Percentiles rank a stretch among this genome's conserved stretches.
phyloP scores from a whole-genome alignment of 92 coral and sea anemone genomes.

The Porites cylindrica region DNA sequence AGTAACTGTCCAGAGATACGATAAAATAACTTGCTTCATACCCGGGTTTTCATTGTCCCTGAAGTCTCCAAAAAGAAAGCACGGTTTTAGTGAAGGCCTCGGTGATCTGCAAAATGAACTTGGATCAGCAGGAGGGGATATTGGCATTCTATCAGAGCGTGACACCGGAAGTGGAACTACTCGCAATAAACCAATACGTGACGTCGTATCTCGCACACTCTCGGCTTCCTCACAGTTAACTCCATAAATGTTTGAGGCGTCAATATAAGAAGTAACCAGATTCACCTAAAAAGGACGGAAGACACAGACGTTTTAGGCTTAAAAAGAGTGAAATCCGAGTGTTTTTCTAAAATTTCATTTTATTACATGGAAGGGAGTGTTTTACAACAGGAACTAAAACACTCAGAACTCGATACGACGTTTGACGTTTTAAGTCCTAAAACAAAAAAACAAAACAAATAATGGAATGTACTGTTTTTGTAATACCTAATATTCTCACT shows the following conservation, averaged over 20 bases:
- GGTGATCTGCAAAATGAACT: conserved; percentile 47
- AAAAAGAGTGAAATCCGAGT: neutral
- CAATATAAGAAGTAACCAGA: conserved; percentile 46
- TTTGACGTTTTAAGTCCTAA: too few relatives aligned
- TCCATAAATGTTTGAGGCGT: conserved; percentile 71
- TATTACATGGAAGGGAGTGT: too few relatives aligned
- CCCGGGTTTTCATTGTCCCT: conserved; percentile 60
- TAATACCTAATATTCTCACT: too few relatives aligned
- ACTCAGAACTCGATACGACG: too few relatives aligned
- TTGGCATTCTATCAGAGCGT: conserved; percentile 25
- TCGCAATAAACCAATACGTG: conserved; percentile 28
- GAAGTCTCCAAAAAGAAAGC: conserved; percentile 49
- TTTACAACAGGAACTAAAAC: too few relatives aligned
- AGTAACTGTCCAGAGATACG: too few relatives aligned
- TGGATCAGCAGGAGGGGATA: conserved; percentile 37
- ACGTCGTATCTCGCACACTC: conserved; percentile 15
- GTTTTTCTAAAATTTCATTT: too few relatives aligned
- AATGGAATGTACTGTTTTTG: too few relatives aligned
- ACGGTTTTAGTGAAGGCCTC: conserved; percentile 42
- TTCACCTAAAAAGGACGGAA: conserved; percentile 27
- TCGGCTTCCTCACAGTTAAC: conserved; percentile 1
- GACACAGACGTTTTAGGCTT: too few relatives aligned
- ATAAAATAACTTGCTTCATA: neutral
- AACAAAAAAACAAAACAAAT: too few relatives aligned
- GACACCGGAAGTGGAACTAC: conserved; percentile 2